Conservation (phyloP, 2,888 invertebrate genomes). For the Neocrepidodera transversa region DNA sequence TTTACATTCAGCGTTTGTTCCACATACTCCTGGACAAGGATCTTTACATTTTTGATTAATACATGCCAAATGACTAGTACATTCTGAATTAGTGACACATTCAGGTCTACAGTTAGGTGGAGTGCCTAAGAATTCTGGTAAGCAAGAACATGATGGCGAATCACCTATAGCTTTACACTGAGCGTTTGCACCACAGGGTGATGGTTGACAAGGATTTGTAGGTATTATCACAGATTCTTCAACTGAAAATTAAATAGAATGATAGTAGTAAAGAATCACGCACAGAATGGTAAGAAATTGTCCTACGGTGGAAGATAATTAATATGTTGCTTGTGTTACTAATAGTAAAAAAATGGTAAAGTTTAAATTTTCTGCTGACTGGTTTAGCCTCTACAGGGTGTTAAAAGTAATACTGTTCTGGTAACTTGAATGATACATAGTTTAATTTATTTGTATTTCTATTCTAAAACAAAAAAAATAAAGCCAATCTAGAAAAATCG, state of each 20-base stretch:
- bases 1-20: slow-evolving; percentile 74
- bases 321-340: too few species aligned
- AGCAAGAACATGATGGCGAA: slow-evolving; percentile 78
- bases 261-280: background rate
- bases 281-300: too few species aligned
- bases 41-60: slow-evolving; percentile 79
- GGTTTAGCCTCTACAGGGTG: too few species aligned
- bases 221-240: slow-evolving; percentile 55
- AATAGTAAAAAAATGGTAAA: too few species aligned
- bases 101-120: slow-evolving; percentile 83
- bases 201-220: slow-evolving; percentile 75
- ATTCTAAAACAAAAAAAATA: too few species aligned
- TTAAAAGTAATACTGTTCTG: too few species aligned
- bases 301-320: too few species aligned
- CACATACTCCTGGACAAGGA: slow-evolving; percentile 77
- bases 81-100: slow-evolving; percentile 80
- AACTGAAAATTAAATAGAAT: slow-evolving; percentile 26
- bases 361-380: too few species aligned
- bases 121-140: slow-evolving; percentile 69
- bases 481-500: too few species aligned
- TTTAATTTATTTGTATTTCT: too few species aligned
- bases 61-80: slow-evolving; percentile 73
- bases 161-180: slow-evolving; percentile 73
- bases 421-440: too few species aligned
- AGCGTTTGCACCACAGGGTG: slow-evolving; percentile 83